phyloP scores from a whole-genome alignment of 2,113 vertebrate species.

The Microcebus griseorufus region DNA sequence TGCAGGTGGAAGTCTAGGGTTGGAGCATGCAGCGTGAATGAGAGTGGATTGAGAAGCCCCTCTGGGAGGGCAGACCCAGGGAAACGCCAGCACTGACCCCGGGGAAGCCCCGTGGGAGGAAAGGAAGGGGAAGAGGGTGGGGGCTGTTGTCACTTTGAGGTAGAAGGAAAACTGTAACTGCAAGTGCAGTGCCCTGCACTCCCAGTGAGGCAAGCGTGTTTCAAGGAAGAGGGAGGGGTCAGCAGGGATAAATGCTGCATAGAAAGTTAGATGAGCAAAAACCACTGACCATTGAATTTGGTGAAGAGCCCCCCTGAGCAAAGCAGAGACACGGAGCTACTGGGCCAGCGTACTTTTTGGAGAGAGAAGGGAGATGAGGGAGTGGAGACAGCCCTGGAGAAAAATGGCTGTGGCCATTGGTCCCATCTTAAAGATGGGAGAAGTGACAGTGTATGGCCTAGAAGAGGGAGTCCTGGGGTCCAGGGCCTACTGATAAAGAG shows the following conservation, averaged over 20 bases:
- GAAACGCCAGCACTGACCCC: not conserved
- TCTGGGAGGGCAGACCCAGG: not conserved
- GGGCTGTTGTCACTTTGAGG: not conserved
- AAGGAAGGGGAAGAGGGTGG: rapidly evolving
- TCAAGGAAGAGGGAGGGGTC: not conserved
- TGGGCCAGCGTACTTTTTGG: not conserved
- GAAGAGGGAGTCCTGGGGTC: not conserved
- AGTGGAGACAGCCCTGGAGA: not conserved
- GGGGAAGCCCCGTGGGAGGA: not conserved
- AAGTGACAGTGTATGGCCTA: not conserved
- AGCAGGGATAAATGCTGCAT: not conserved
- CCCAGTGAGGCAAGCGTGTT: not conserved
- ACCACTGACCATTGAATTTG: not conserved
- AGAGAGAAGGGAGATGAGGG: not conserved
- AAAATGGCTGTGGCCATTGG: not conserved
- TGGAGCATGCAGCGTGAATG: not conserved
- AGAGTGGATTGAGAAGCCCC: not conserved
- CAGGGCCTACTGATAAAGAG: not conserved
- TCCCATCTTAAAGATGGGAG: not conserved
- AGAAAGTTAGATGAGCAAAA: not conserved
- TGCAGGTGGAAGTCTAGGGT: not conserved
- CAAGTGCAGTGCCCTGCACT: not conserved
- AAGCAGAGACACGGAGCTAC: not conserved
- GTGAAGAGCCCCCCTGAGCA: not conserved
- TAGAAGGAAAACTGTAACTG: not conserved